A percentile compares a stretch with the other conserved stretches of the same genome.
Evolutionary conservation across 2,113 vertebrate genomes (phyloP).

Genomic region (Pycnonotus jocosus): DNA sequence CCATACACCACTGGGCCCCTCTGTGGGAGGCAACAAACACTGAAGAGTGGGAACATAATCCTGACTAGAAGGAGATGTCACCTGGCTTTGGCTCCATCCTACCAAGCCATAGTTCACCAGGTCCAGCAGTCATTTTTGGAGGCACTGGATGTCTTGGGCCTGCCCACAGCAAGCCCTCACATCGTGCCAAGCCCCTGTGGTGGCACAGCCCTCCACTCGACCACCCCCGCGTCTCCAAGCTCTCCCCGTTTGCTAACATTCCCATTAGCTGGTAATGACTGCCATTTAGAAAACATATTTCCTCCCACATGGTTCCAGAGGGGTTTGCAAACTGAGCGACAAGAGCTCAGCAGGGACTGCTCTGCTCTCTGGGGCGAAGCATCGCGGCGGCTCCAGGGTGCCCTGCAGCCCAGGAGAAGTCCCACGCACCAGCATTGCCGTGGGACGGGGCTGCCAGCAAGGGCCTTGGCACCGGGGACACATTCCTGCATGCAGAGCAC

Average conservation of each 20-base stretch:
- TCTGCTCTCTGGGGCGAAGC: not conserved
- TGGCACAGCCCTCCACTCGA: not conserved
- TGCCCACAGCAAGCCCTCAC: not conserved
- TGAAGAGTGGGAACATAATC: not conserved
- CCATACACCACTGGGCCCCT: accelerated
- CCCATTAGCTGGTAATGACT: constrained; percentile 56
- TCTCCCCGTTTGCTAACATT: constrained; percentile 20
- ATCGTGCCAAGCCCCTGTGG: not conserved
- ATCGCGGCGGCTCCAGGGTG: not conserved
- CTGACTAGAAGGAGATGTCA: not conserved
- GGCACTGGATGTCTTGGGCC: not conserved
- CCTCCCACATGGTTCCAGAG: constrained; percentile 57
- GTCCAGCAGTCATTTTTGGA: not conserved
- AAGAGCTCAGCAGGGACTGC: constrained; percentile 1
- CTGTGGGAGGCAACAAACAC: not conserved
- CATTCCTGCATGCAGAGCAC: not conserved
- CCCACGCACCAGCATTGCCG: not conserved
- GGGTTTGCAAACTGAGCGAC: constrained; percentile 38
- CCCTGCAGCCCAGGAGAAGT: not conserved
- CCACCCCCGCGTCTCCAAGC: not conserved
- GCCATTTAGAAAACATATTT: constrained; percentile 59
- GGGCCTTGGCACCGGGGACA: not conserved
- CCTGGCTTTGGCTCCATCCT: not conserved
- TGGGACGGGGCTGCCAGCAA: not conserved
- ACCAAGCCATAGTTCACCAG: not conserved